Percentiles rank a stretch among this genome's conserved stretches.
phyloP scores from a whole-genome alignment of 2,888 invertebrate species.

The Sphaerophoria rueppellii region DNA sequence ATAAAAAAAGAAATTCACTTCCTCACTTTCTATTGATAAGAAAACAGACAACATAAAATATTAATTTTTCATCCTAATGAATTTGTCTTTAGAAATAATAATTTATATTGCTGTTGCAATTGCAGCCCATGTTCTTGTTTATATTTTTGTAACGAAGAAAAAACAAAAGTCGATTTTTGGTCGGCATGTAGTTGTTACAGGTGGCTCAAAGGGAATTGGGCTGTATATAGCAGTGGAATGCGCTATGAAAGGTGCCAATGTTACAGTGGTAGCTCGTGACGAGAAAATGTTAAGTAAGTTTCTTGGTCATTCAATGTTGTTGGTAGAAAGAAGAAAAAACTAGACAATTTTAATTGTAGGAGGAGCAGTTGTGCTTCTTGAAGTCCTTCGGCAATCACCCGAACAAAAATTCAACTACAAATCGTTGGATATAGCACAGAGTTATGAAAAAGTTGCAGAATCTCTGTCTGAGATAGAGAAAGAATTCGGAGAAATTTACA shows the following conservation, averaged over 20 bases:
- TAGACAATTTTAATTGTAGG: constrained; percentile 77
- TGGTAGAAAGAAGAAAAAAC: background rate
- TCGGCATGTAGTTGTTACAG: constrained; percentile 90
- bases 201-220: constrained; percentile 98
- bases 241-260: constrained; percentile 91
- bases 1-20: constrained; percentile 29
- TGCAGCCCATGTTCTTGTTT: constrained; percentile 77
- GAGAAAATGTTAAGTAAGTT: constrained; percentile 85
- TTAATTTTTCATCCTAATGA: constrained; percentile 73
- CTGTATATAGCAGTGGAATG: constrained; percentile 91
- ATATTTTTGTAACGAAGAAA: constrained; percentile 78
- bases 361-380: constrained; percentile 85
- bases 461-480: constrained; percentile 85
- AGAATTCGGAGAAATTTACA: constrained; percentile 90
- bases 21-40: constrained; percentile 54
- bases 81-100: constrained; percentile 76
- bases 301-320: background rate
- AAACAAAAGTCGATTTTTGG: constrained; percentile 78
- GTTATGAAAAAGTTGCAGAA: constrained; percentile 85
- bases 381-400: constrained; percentile 82
- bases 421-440: constrained; percentile 87
- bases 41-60: constrained; percentile 8
- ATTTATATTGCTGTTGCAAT: constrained; percentile 77
- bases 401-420: constrained; percentile 86
- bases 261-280: constrained; percentile 95